Evolutionary conservation across 64 coral and sea anemone species (phyloP).

Genomic region (Actinia equina): DNA sequence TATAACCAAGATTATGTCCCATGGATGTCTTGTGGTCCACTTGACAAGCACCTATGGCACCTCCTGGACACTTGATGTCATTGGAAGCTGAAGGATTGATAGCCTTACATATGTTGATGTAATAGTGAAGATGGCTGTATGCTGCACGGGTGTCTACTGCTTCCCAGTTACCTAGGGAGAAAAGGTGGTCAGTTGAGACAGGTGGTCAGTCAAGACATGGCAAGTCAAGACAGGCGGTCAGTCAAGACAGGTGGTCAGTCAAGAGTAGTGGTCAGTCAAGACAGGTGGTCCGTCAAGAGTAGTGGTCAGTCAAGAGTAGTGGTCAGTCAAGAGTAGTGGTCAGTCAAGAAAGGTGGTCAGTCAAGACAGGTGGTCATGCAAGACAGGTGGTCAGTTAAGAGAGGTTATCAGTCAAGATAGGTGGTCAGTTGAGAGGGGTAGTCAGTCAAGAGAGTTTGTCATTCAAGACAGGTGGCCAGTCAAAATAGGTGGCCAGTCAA

Average conservation of each 20-base stretch:
- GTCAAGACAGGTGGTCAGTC: not conserved
- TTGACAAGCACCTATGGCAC: constrained; percentile 73
- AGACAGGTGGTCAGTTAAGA: not conserved
- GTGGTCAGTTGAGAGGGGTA: too few relatives aligned
- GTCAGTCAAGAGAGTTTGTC: too few relatives aligned
- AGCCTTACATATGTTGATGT: constrained; percentile 79
- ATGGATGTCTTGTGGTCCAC: constrained; percentile 48
- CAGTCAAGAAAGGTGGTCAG: not conserved
- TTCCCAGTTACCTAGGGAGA: constrained; percentile 75
- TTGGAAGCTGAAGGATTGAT: constrained; percentile 15
- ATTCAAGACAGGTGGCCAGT: too few relatives aligned
- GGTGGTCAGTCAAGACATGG: not conserved
- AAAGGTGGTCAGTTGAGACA: not conserved
- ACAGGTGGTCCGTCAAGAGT: not conserved
- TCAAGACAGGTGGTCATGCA: not conserved
- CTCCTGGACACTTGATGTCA: constrained; percentile 50
- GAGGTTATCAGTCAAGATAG: not conserved
- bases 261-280: not conserved
- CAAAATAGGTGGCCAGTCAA: too few relatives aligned
- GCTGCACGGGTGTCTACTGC: constrained; percentile 69
- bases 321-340: not conserved
- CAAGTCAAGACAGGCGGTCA: not conserved
- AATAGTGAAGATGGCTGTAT: constrained; percentile 85
- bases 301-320: not conserved
- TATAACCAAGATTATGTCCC: constrained; percentile 68